Conservation (phyloP, 2,797 vertebrate genomes). For the Urocyon cinereoargenteus region DNA sequence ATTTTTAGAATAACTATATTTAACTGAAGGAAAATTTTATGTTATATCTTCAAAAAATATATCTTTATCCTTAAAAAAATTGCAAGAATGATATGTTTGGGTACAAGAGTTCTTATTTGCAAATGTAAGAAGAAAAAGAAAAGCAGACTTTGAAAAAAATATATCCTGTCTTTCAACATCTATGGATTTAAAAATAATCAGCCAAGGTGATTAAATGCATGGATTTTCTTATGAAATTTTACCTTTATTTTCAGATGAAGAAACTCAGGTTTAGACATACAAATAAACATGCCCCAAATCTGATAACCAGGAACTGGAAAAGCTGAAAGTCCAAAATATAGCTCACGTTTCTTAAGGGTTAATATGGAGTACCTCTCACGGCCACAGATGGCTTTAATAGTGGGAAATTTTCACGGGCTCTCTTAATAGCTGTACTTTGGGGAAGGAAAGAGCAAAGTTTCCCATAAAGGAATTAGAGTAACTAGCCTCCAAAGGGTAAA, state of each 20-base stretch:
- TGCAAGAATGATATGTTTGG: constrained; percentile 68
- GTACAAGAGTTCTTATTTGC: constrained; percentile 70
- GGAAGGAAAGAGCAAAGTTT: neutral
- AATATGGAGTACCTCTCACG: neutral
- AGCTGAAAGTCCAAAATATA: neutral
- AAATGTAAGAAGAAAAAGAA: constrained; percentile 55
- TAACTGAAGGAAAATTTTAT: constrained; percentile 74
- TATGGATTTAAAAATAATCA: constrained; percentile 35
- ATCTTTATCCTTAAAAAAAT: constrained; percentile 50
- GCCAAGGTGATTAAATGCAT: neutral
- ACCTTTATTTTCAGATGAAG: constrained; percentile 49
- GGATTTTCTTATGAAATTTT: neutral
- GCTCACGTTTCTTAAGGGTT: neutral
- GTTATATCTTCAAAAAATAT: constrained; percentile 5
- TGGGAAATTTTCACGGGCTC: neutral
- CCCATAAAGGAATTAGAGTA: neutral
- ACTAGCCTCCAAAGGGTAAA: neutral
- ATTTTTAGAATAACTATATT: constrained; percentile 78
- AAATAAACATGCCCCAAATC: neutral
- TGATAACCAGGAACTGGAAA: neutral
- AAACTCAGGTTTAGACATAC: neutral
- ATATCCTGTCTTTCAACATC: constrained; percentile 24
- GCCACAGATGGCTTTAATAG: neutral
- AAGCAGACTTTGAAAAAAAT: neutral
- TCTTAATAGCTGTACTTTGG: neutral